Conservation (phyloP, 1,140 invertebrate genomes). For the Pentalonia nigronervosa region DNA sequence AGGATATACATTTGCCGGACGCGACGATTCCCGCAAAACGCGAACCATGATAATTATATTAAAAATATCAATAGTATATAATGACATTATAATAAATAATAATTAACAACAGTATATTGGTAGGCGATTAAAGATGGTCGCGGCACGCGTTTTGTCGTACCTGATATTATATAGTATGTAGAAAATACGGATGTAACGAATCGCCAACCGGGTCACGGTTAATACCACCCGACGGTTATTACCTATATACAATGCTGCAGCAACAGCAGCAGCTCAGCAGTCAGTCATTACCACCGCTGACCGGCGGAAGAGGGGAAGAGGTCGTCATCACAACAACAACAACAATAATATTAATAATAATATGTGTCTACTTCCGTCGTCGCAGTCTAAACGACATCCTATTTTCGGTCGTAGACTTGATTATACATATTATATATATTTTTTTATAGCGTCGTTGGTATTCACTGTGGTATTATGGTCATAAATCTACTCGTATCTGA, state of each 20-base stretch:
- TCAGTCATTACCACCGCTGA: background rate
- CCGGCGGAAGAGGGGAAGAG: background rate
- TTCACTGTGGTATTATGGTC: background rate
- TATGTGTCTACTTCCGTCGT: background rate
- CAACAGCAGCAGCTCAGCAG: background rate
- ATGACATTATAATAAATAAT: background rate
- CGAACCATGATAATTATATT: background rate
- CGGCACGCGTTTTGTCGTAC: background rate
- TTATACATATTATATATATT: too few species aligned
- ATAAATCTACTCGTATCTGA: background rate
- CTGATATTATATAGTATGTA: constrained; percentile 11
- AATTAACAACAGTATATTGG: background rate
- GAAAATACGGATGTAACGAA: constrained; percentile 15
- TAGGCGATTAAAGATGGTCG: too few species aligned
- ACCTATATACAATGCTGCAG: background rate
- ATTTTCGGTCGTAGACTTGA: background rate
- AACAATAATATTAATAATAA: background rate
- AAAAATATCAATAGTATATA: background rate
- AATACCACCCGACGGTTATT: constrained; percentile 9
- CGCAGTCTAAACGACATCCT: constrained; percentile 6
- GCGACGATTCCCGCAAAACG: background rate
- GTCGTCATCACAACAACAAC: background rate
- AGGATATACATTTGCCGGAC: background rate
- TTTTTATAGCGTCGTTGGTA: background rate
- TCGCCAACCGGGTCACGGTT: background rate